Evolutionary conservation across 2,888 invertebrate species (phyloP).

Genomic region (Gortyna flavago): DNA sequence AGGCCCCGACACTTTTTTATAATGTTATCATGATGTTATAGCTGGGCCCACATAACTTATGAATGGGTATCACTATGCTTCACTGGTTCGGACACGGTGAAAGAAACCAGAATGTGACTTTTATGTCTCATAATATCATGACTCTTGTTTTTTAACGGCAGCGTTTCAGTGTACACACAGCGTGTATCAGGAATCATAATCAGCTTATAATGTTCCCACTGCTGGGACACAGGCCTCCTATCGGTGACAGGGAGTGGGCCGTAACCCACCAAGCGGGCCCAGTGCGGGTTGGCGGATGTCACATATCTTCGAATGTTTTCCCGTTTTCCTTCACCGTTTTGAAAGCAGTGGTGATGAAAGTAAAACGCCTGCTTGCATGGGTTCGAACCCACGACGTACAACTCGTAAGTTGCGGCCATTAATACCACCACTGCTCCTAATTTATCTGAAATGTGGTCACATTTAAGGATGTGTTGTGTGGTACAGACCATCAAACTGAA

Average conservation of each 20-base stretch:
- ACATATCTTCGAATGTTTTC: too few species aligned
- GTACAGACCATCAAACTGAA: too few species aligned
- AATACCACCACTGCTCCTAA: too few species aligned
- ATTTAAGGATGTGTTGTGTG: too few species aligned
- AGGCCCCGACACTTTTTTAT: constrained; percentile 60
- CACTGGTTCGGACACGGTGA: constrained; percentile 50
- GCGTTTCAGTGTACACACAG: background rate
- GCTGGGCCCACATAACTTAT: constrained; percentile 53
- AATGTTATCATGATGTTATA: constrained; percentile 63
- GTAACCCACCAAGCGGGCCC: too few species aligned
- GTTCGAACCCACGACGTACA: too few species aligned
- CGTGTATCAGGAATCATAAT: background rate
- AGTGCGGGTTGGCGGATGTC: too few species aligned
- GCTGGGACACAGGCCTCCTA: background rate
- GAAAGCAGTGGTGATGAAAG: too few species aligned
- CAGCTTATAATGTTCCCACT: background rate
- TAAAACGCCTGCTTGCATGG: too few species aligned
- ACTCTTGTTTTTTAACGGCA: constrained; percentile 1
- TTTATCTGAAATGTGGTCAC: too few species aligned
- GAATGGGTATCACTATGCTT: constrained; percentile 56
- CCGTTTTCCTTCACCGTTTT: too few species aligned
- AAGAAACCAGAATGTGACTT: constrained; percentile 24
- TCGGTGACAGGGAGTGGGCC: background rate
- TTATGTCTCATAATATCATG: constrained; percentile 1
- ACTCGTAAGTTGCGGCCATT: too few species aligned